A percentile compares a stretch with the other conserved stretches of the same genome.
Evolutionary conservation across 1,140 invertebrate species (phyloP).

Genomic region (Xylocopa sonorina): DNA sequence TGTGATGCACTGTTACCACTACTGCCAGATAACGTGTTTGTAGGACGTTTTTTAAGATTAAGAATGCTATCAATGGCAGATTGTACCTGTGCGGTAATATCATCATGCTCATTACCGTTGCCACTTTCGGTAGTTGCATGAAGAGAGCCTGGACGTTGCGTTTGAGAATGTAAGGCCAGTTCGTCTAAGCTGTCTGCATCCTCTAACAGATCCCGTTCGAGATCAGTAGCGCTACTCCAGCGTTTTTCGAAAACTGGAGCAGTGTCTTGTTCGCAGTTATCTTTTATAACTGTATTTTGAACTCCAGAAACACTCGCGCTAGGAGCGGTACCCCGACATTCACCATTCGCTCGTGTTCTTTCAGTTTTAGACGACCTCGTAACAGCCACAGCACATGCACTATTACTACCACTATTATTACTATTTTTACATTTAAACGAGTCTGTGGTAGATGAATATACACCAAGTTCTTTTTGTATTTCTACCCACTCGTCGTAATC

Average conservation of each 20-base stretch:
- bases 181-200: conserved; percentile 78
- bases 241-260: conserved; percentile 61
- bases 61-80: conserved; percentile 90
- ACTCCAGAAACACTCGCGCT: conserved; percentile 59
- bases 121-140: conserved; percentile 64
- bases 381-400: conserved; percentile 57
- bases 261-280: conserved; percentile 64
- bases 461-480: conserved; percentile 86
- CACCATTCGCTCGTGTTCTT: conserved; percentile 78
- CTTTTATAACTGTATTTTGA: conserved; percentile 60
- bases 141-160: conserved; percentile 65
- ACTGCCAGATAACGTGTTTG: conserved; percentile 61
- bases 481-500: conserved; percentile 87
- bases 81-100: conserved; percentile 89
- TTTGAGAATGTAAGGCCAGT: conserved; percentile 75
- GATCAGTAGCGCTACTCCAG: conserved; percentile 73
- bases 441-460: conserved; percentile 76
- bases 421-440: conserved; percentile 75
- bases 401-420: conserved; percentile 64
- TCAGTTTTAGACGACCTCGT: conserved; percentile 66
- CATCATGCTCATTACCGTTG: conserved; percentile 81
- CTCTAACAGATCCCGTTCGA: conserved; percentile 78
- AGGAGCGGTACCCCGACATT: conserved; percentile 67
- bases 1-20: conserved; percentile 55
- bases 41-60: conserved; percentile 85